Conservation (phyloP, 1,140 invertebrate species). For the Zaprionus taronus region DNA sequence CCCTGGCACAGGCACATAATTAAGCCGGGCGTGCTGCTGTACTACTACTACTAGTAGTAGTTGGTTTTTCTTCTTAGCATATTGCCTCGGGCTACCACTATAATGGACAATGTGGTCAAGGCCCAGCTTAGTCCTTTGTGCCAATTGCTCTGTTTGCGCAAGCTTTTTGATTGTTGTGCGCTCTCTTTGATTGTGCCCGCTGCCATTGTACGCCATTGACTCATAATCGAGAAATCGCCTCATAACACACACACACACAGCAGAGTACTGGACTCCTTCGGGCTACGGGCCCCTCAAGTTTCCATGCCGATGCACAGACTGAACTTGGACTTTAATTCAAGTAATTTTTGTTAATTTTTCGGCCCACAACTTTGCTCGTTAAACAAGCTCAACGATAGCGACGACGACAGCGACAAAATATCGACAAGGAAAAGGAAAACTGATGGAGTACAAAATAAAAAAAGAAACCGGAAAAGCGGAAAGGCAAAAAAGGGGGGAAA, state of each 20-base stretch:
- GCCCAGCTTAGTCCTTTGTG: slow-evolving; percentile 19
- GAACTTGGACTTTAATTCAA: slow-evolving; percentile 23
- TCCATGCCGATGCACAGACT: slow-evolving; percentile 29
- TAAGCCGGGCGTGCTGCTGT: slow-evolving; percentile 16
- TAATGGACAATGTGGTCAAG: slow-evolving; percentile 40
- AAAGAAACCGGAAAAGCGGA: background rate
- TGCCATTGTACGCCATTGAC: slow-evolving; percentile 40
- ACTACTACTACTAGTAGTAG: slow-evolving; percentile 6
- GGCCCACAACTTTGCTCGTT: slow-evolving; percentile 34
- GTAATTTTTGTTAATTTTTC: slow-evolving; percentile 56
- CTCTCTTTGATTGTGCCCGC: slow-evolving; percentile 22
- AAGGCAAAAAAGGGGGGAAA: slow-evolving; percentile 24
- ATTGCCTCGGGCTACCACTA: slow-evolving; percentile 23
- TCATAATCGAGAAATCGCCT: slow-evolving; percentile 47
- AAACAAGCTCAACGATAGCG: slow-evolving; percentile 13
- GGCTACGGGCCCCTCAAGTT: slow-evolving; percentile 5
- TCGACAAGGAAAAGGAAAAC: background rate
- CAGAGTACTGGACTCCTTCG: background rate
- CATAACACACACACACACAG: background rate
- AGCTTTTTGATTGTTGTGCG: slow-evolving; percentile 36
- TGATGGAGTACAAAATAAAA: background rate
- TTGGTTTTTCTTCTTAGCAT: slow-evolving; percentile 30
- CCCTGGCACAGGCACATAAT: slow-evolving; percentile 49
- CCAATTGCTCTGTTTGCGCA: slow-evolving; percentile 38
- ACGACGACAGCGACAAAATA: slow-evolving; percentile 27